phyloP scores from a whole-genome alignment of 2,888 invertebrate species.

The Conchocele bisecta region DNA sequence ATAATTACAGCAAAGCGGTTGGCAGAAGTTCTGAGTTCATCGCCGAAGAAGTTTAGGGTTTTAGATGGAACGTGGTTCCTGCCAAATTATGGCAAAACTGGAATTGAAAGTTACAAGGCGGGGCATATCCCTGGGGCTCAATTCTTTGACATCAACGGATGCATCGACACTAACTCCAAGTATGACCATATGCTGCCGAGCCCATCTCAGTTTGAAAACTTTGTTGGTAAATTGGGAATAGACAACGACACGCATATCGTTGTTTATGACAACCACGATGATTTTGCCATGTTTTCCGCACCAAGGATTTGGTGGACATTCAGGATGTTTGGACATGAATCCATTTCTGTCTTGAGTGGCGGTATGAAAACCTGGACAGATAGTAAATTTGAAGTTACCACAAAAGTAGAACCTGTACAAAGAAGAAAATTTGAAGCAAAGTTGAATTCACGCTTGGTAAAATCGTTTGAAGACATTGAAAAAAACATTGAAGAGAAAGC shows the following conservation, averaged over 20 bases:
- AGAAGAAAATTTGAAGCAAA: conserved; percentile 62
- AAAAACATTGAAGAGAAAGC: conserved; percentile 64
- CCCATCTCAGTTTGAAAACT: conserved; percentile 70
- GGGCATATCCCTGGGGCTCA: conserved; percentile 78
- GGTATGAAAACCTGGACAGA: conserved; percentile 75
- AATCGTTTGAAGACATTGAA: conserved; percentile 74
- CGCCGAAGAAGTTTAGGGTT: conserved; percentile 65
- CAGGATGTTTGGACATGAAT: conserved; percentile 75
- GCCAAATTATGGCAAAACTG: conserved; percentile 70
- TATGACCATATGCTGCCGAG: conserved; percentile 77
- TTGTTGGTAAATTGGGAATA: conserved; percentile 76
- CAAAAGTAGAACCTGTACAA: conserved; percentile 37
- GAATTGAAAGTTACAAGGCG: conserved; percentile 66
- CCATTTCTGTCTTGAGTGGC: conserved; percentile 76
- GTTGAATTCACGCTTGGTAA: conserved; percentile 63
- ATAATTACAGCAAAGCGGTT: conserved; percentile 57
- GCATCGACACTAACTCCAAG: conserved; percentile 72
- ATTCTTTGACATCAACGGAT: conserved; percentile 80
- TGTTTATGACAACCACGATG: conserved; percentile 76
- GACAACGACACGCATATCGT: conserved; percentile 75
- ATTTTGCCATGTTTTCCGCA: conserved; percentile 73
- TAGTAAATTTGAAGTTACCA: conserved; percentile 56
- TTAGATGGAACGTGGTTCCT: conserved; percentile 79
- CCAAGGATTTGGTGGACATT: conserved; percentile 80
- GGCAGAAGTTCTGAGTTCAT: conserved; percentile 44